These are phyloP conservation scores for Leucozona laternaria DNA, from an alignment of 2,888 invertebrate species.

Conservation along the genomic window DNA sequence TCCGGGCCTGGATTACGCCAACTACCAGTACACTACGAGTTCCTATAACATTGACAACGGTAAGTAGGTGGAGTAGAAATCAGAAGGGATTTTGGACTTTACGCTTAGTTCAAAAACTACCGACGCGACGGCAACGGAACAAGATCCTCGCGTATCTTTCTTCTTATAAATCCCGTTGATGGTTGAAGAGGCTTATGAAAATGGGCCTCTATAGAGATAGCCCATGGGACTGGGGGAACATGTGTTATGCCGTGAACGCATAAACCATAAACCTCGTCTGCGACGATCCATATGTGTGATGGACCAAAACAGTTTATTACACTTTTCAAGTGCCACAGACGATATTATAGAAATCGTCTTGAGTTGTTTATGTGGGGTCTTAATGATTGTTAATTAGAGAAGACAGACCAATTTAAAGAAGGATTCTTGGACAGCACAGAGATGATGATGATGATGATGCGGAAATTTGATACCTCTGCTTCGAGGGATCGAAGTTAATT, in stretches of 20 bases:
- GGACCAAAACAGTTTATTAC: slow-evolving; percentile 46
- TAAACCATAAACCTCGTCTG: not conserved
- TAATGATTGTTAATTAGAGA: slow-evolving; percentile 23
- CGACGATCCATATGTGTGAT: slow-evolving; percentile 33
- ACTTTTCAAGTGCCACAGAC: slow-evolving; percentile 54
- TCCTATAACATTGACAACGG: slow-evolving; percentile 82
- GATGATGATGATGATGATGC: slow-evolving; percentile 7
- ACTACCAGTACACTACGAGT: slow-evolving; percentile 80
- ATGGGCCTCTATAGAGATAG: slow-evolving; percentile 17
- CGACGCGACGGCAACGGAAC: slow-evolving; percentile 1
- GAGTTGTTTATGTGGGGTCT: slow-evolving; percentile 44
- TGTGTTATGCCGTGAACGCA: slow-evolving; percentile 35
- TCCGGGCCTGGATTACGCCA: slow-evolving; percentile 80
- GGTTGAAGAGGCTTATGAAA: slow-evolving; percentile 60
- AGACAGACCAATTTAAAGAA: slow-evolving; percentile 11
- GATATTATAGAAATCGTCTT: slow-evolving; percentile 1
- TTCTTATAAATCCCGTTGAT: slow-evolving; percentile 50
- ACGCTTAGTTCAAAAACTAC: slow-evolving; percentile 48
- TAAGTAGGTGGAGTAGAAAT: slow-evolving; percentile 78
- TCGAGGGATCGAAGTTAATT: not conserved
- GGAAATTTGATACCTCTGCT: slow-evolving; percentile 6
- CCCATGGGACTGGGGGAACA: slow-evolving; percentile 33
- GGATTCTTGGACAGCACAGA: slow-evolving; percentile 2
- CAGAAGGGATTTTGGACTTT: slow-evolving; percentile 15
- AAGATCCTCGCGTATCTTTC: not conserved